Evolutionary conservation across 2,797 vertebrate species (phyloP).

Genomic region (Rhodeus uyekii): DNA sequence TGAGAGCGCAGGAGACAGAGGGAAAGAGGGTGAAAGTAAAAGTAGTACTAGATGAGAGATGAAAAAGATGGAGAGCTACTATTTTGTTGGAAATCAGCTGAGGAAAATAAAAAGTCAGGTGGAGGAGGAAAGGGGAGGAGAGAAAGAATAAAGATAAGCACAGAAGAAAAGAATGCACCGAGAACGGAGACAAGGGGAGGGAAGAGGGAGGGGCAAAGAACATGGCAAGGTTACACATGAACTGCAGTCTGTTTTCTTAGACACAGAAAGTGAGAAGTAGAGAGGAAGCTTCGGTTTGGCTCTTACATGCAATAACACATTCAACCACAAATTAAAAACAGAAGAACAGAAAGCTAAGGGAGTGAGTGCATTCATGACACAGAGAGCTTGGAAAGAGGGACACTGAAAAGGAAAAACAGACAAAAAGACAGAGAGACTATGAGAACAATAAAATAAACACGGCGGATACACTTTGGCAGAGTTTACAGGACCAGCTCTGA

Average conservation of each 20-base stretch:
- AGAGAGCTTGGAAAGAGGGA: constrained; percentile 22
- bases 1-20: not conserved
- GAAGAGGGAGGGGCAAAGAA: constrained; percentile 47
- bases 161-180: constrained; percentile 40
- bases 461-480: constrained; percentile 12
- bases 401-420: constrained; percentile 21
- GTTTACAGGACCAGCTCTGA: constrained; percentile 11
- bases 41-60: not conserved
- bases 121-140: constrained; percentile 15
- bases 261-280: constrained; percentile 15
- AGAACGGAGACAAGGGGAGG: constrained; percentile 33
- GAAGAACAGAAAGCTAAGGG: not conserved
- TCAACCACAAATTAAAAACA: constrained; percentile 29
- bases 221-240: constrained; percentile 45
- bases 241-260: constrained; percentile 31
- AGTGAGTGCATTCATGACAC: not conserved
- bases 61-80: constrained; percentile 5
- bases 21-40: constrained; percentile 7
- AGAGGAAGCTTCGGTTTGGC: constrained; percentile 13
- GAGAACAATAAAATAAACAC: constrained; percentile 35
- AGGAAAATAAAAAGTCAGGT: constrained; percentile 33
- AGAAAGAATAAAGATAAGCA: constrained; percentile 30
- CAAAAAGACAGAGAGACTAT: constrained; percentile 27
- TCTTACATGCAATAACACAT: not conserved
- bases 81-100: constrained; percentile 25